Evolutionary conservation across 2,797 vertebrate species (phyloP).

Genomic region (Triplophysa yarkandensis): DNA sequence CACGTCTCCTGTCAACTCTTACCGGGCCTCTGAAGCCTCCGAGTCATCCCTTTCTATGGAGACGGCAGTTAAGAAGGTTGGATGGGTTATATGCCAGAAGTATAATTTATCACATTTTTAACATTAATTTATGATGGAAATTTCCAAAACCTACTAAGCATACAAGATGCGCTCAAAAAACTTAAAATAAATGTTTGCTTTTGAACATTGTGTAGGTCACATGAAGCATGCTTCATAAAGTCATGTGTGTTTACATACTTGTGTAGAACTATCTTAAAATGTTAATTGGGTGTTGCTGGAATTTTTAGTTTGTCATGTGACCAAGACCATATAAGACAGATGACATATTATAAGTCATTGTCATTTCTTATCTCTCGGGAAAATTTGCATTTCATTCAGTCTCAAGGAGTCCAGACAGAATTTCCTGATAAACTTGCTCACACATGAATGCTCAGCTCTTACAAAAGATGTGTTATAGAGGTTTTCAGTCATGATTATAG

Average conservation of each 20-base stretch:
- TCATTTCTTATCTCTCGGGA: too few relatives aligned
- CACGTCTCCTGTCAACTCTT: constrained; percentile 40
- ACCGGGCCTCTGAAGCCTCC: constrained; percentile 66
- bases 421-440: neutral
- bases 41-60: constrained; percentile 71
- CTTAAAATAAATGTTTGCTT: neutral
- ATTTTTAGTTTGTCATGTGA: neutral
- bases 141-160: too few relatives aligned
- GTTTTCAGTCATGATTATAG: neutral
- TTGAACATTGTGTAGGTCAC: neutral
- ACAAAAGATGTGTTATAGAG: neutral
- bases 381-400: too few relatives aligned
- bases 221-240: too few relatives aligned
- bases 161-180: too few relatives aligned
- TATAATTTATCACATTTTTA: neutral
- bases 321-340: neutral
- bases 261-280: neutral
- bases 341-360: too few relatives aligned
- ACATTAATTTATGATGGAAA: too few relatives aligned
- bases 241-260: neutral
- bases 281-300: neutral
- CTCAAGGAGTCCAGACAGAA: too few relatives aligned
- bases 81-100: neutral
- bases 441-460: too few relatives aligned
- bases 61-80: constrained; percentile 72